These are phyloP conservation scores for Helobdella robusta DNA, from an alignment of 2,888 invertebrate genomes.

Conservation along the genomic window DNA sequence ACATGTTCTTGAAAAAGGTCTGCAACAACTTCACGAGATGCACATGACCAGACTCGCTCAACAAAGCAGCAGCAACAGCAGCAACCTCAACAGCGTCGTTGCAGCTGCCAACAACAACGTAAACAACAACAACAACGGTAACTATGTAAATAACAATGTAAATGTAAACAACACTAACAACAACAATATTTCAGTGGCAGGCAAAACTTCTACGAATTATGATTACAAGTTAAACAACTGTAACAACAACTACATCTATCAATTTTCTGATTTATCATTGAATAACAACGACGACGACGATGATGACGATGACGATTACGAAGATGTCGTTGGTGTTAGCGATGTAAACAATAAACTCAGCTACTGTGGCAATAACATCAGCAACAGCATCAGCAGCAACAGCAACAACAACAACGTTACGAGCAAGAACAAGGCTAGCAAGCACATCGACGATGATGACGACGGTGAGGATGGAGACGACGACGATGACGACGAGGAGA, in stretches of 20 bases:
- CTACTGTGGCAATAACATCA: conserved; percentile 4
- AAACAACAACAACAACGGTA: neutral
- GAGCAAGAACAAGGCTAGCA: neutral
- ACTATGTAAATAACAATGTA: neutral
- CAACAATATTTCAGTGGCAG: conserved; percentile 3
- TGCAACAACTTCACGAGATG: conserved; percentile 23
- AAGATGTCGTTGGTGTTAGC: neutral
- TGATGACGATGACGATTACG: neutral
- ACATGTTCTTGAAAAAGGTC: conserved; percentile 22
- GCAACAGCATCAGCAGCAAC: conserved; percentile 8
- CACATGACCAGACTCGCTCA: conserved; percentile 10
- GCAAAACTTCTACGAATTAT: too few species aligned
- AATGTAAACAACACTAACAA: neutral
- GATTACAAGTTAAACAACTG: too few species aligned
- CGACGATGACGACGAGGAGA: conserved; percentile 8
- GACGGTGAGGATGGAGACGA: neutral
- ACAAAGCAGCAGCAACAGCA: neutral
- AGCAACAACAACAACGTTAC: neutral
- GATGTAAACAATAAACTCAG: neutral
- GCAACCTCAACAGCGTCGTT: conserved; percentile 1
- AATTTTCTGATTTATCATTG: too few species aligned
- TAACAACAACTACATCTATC: too few species aligned
- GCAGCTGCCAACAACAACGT: neutral
- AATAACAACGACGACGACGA: neutral
- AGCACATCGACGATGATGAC: neutral